These are phyloP conservation scores for Pitta sordida DNA, from an alignment of 2,113 vertebrate species.

Conservation along the genomic window DNA sequence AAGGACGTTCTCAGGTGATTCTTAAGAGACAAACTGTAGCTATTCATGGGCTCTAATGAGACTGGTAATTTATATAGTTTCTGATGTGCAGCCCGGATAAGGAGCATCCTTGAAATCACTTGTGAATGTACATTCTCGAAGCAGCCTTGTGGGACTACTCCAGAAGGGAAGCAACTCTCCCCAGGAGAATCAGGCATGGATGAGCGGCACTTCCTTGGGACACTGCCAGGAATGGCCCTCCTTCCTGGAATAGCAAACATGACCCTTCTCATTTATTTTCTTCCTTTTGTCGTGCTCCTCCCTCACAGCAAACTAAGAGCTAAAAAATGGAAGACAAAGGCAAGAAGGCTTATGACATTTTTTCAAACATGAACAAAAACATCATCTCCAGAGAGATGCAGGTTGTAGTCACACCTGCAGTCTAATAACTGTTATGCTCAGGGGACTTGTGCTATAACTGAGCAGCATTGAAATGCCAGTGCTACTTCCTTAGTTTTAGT, in stretches of 20 bases:
- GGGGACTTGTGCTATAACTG: neutral
- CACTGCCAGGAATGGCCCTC: neutral
- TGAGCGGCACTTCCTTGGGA: slow-evolving; percentile 4
- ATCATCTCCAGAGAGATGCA: neutral
- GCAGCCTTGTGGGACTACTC: neutral
- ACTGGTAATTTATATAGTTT: slow-evolving; percentile 50
- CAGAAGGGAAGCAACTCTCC: neutral
- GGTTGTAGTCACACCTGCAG: slow-evolving; percentile 20
- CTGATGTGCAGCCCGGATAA: slow-evolving; percentile 22
- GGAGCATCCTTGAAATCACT: slow-evolving; percentile 29
- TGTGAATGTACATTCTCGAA: neutral
- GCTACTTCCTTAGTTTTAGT: slow-evolving; percentile 50
- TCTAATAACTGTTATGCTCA: neutral
- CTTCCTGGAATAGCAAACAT: neutral
- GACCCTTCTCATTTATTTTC: neutral
- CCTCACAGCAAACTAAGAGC: neutral
- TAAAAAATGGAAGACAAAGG: neutral
- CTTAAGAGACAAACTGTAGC: neutral
- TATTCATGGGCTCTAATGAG: slow-evolving; percentile 18
- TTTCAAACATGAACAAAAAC: neutral
- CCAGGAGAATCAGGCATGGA: neutral
- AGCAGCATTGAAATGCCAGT: slow-evolving; percentile 20
- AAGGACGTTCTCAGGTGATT: slow-evolving; percentile 18
- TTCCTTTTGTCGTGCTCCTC: neutral
- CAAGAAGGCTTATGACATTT: neutral